Conservation (phyloP, 2,888 invertebrate species). For the Congeria kusceri region DNA sequence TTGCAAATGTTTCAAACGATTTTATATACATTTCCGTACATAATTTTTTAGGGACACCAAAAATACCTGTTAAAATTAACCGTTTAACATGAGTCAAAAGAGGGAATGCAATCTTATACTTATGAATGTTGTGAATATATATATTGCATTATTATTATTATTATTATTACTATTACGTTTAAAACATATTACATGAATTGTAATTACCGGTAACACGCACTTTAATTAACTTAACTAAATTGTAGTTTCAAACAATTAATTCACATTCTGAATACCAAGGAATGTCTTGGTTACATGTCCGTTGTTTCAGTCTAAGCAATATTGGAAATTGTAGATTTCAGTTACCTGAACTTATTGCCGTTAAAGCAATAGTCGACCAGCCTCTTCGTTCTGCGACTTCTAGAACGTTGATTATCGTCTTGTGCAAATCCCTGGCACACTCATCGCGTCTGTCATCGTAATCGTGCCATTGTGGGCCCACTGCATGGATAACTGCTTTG, state of each 20-base stretch:
- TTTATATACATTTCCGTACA: slow-evolving; percentile 61
- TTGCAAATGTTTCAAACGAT: slow-evolving; percentile 42
- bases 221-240: too few species aligned
- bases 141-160: too few species aligned
- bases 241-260: too few species aligned
- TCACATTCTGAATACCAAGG: too few species aligned
- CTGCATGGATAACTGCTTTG: slow-evolving; percentile 69
- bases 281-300: too few species aligned
- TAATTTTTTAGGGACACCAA: slow-evolving; percentile 57
- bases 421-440: slow-evolving; percentile 50
- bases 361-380: slow-evolving; percentile 66
- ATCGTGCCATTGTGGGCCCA: slow-evolving; percentile 69
- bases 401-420: slow-evolving; percentile 58
- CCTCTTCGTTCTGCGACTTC: slow-evolving; percentile 28
- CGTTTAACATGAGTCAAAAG: neutral
- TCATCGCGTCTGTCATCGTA: slow-evolving; percentile 40
- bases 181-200: too few species aligned
- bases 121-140: too few species aligned
- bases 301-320: too few species aligned
- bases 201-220: too few species aligned
- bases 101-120: neutral
- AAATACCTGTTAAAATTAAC: slow-evolving; percentile 31
- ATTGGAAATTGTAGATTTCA: too few species aligned
- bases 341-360: slow-evolving; percentile 73
- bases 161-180: too few species aligned